These are phyloP conservation scores for Candidula unifasciata DNA, from an alignment of 2,888 invertebrate genomes.

Conservation along the genomic window DNA sequence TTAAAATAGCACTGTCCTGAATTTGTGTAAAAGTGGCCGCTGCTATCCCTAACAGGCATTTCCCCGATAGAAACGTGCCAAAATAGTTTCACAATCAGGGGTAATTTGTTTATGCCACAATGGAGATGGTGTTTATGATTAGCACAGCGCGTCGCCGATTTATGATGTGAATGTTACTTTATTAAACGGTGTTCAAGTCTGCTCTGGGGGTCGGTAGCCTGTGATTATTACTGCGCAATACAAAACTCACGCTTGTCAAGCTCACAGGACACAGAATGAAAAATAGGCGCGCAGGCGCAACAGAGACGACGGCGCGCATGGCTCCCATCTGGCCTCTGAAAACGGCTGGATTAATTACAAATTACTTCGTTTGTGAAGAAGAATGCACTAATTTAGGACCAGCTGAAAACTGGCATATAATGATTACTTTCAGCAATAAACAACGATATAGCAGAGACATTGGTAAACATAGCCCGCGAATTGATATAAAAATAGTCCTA, in stretches of 20 bases:
- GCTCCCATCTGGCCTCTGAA: slow-evolving; percentile 45
- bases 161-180: slow-evolving; percentile 26
- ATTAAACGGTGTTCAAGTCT: slow-evolving; percentile 21
- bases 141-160: slow-evolving; percentile 32
- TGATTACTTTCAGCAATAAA: too few relatives aligned
- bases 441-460: too few relatives aligned
- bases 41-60: slow-evolving; percentile 19
- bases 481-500: too few relatives aligned
- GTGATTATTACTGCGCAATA: slow-evolving; percentile 28
- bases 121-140: slow-evolving; percentile 11
- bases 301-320: slow-evolving; percentile 6
- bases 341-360: slow-evolving; percentile 21
- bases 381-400: background rate
- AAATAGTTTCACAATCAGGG: slow-evolving; percentile 43
- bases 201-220: background rate
- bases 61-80: slow-evolving; percentile 35
- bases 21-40: background rate
- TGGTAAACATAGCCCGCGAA: too few relatives aligned
- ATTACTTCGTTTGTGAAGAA: slow-evolving; percentile 32
- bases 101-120: slow-evolving; percentile 39
- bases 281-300: background rate
- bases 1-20: slow-evolving; percentile 32
- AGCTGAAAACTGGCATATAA: too few relatives aligned
- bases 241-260: slow-evolving; percentile 9
- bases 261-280: background rate